Conservation (phyloP, 2,113 vertebrate genomes). For the Pardalotus punctatus region DNA sequence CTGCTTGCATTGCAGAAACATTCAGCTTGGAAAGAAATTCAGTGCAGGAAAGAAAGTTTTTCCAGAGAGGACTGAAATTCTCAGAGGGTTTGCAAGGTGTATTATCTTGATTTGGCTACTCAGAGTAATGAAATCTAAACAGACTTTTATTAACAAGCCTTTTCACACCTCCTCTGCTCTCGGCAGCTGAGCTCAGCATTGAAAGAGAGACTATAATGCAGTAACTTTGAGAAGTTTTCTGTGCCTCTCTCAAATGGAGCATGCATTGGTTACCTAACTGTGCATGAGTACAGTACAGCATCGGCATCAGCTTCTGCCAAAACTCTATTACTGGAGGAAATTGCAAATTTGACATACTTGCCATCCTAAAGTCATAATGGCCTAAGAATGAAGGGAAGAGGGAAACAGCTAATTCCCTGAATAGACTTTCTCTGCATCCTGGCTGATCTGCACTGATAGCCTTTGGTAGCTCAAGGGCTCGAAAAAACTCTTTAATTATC, state of each 20-base stretch:
- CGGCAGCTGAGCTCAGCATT: conserved; percentile 53
- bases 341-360: conserved; percentile 25
- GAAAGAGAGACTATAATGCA: background rate
- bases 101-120: conserved; percentile 6
- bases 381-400: background rate
- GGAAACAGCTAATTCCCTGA: background rate
- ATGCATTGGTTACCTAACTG: conserved; percentile 11
- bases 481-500: background rate
- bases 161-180: conserved; percentile 40
- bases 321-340: conserved; percentile 2
- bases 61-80: background rate
- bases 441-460: background rate
- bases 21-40: background rate
- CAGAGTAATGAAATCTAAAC: conserved; percentile 20
- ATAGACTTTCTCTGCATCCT: background rate
- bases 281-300: conserved; percentile 19
- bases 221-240: conserved; percentile 13
- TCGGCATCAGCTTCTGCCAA: background rate
- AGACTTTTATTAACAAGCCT: conserved; percentile 42
- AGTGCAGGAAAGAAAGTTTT: background rate
- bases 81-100: background rate
- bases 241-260: conserved; percentile 15
- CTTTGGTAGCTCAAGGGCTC: background rate
- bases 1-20: background rate
- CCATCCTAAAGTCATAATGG: background rate